Evolutionary conservation across 2,888 invertebrate species (phyloP), one percentile per base, ranked within the genome.

Genomic region (Autographa pulchrina): DNA sequence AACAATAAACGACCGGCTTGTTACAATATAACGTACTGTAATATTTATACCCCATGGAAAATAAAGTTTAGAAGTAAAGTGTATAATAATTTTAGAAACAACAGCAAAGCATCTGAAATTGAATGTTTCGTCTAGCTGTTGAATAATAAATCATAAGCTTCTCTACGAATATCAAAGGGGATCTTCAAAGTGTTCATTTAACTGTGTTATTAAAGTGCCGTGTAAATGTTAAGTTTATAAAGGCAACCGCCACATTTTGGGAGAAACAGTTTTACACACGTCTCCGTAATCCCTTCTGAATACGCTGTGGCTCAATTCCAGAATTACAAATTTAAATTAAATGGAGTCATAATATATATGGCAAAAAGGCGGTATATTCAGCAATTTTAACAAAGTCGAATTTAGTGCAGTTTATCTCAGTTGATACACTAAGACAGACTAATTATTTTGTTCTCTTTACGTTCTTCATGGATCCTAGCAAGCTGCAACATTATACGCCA

Each of bases 141-240:
- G 89, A 92, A 92, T 92, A 91, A 93, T 92, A 92, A 92, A 93
- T 93, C 90, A 90, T 90, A 89, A 90, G 89, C 87, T 86, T 85
- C 84, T 86, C 81, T 76, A 84, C 84, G 83, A 89, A 91, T 90
- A 91, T 93, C 93, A 92, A 93, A 93, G 91, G 81, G 85, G 85
- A 91, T 90, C 89, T 91, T 90, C 92, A 91, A 92, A 92, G 91
- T 88, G 89, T 88, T 89, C 90, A 88, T 87, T 90, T 89, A 90
- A 90, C 87, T 86, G 82, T 88, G 86, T 88, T 91, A 90, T 88
- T 88, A 90, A 90, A 90, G 81, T 84, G 79, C 81, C 84, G 83
- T 84, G 86, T 88, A 86, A 88, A 88, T 84, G 79, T 85, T 77
- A 84, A 86, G 80, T 85, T 85, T 85, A 84, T 83, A 81, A 79